A percentile compares a stretch with the other conserved stretches of the same genome.
Conservation (phyloP, 2,797 vertebrate genomes). For the Nasua narica region DNA sequence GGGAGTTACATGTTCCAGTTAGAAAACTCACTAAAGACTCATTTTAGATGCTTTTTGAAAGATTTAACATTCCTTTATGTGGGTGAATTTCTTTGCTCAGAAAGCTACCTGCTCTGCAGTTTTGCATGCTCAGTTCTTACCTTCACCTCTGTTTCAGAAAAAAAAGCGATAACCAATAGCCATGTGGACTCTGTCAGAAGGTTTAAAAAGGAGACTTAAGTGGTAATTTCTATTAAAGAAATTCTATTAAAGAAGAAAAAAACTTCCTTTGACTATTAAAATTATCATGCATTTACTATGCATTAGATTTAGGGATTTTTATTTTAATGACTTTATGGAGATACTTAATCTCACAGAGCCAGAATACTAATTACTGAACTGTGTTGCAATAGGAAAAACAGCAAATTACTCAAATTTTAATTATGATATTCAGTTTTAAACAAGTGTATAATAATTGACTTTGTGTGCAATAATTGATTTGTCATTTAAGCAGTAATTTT, state of each 20-base stretch:
- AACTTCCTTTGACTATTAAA: slow-evolving; percentile 48
- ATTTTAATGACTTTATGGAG: slow-evolving; percentile 70
- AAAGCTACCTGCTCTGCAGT: not conserved
- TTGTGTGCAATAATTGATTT: slow-evolving; percentile 63
- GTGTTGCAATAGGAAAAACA: slow-evolving; percentile 67
- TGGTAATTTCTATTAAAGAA: not conserved
- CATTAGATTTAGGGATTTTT: slow-evolving; percentile 71
- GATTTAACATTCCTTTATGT: not conserved
- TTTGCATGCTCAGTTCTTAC: not conserved
- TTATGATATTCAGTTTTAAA: slow-evolving; percentile 70
- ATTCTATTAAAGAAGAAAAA: not conserved
- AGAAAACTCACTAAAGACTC: not conserved
- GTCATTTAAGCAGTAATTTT: slow-evolving; percentile 68
- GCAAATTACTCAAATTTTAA: slow-evolving; percentile 72
- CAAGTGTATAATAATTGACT: slow-evolving; percentile 69
- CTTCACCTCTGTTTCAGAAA: not conserved
- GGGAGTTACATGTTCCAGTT: not conserved
- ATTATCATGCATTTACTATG: slow-evolving; percentile 52
- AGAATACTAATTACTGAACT: slow-evolving; percentile 51
- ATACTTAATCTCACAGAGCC: slow-evolving; percentile 68
- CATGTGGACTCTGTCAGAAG: not conserved
- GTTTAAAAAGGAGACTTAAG: not conserved
- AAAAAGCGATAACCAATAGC: not conserved
- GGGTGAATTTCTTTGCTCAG: not conserved
- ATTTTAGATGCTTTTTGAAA: not conserved